Evolutionary conservation across 2,888 invertebrate genomes (phyloP), one percentile per base, ranked within the genome.

Genomic region (Beris chalybata): DNA sequence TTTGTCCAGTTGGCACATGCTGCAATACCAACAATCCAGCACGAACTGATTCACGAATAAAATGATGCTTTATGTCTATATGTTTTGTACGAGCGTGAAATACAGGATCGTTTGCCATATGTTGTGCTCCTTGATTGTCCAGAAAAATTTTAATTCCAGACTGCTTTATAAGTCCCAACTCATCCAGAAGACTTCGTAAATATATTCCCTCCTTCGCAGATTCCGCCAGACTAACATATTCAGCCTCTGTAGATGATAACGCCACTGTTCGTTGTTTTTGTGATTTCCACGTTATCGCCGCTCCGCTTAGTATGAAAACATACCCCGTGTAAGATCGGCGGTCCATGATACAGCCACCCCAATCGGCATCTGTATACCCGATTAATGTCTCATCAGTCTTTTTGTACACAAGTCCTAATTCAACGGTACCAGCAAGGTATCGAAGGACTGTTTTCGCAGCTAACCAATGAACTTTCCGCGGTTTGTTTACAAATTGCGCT

Each of bases 211-310:
- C n/a, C 44, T 44, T 44, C 4, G 44, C 44, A 44, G 44, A 2
- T 44, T 44, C 44, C 44, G n/a, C 44, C 44, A 44, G 44, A n/a
- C 44, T 44, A n/a, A 44, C 44, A 44, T 12, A 44, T 44, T 48
- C 48, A 2, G 48, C 48, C n/a, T 48, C 48, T 44, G 44, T 44
- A 3, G 44, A 44, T 3, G 44, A 44, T 7, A 50, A 13, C 50
- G 12, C 50, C 12, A 50, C 50, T 7, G 50, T 50, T 2, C 50
- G 50, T 50, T 50, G 50, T 50, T 50, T 50, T 50, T 50, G 50
- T 15, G 50, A 50, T 7, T 50, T 50, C 50, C 50, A 50, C 7
- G 50, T 50, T 11, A 50, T 50, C 4, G 50, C 50, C 3, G 15
- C 50, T 50, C 44, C 44, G n/a, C 44, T 44, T 0, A 44, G 44